These are phyloP conservation scores for Hesperia comma DNA, from an alignment of 2,888 invertebrate species.

Conservation along the genomic window DNA sequence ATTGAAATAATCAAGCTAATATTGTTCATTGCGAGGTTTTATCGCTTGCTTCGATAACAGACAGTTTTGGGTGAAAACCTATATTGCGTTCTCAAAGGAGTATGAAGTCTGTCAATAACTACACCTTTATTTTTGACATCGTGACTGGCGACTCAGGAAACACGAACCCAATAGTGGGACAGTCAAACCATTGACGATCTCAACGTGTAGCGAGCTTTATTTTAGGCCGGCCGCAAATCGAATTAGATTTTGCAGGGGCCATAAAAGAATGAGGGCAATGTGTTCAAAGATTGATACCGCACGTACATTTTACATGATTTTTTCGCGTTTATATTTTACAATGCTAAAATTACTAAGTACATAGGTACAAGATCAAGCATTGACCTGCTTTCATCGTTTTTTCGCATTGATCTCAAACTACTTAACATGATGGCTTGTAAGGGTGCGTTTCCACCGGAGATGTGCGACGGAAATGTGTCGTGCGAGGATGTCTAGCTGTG, in stretches of 20 bases:
- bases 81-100: too few relatives aligned
- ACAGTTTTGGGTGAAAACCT: too few relatives aligned
- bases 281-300: constrained; percentile 11
- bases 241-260: constrained; percentile 14
- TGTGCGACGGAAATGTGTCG: too few relatives aligned
- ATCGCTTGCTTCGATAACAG: too few relatives aligned
- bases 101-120: too few relatives aligned
- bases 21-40: too few relatives aligned
- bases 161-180: neutral
- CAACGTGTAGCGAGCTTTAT: constrained; percentile 11
- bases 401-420: neutral
- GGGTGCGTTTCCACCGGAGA: too few relatives aligned
- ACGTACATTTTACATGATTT: neutral
- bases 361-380: neutral
- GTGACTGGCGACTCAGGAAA: too few relatives aligned
- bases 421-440: too few relatives aligned
- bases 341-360: neutral
- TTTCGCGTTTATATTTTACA: neutral
- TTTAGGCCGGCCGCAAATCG: constrained; percentile 24
- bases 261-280: constrained; percentile 30
- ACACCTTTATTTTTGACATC: too few relatives aligned
- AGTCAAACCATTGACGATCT: neutral
- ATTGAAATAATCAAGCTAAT: too few relatives aligned
- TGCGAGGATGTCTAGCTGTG: too few relatives aligned
- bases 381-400: neutral